Evolutionary conservation across 30 jellyfish, hydroid and myxozoan genomes (phyloP).

Genomic region (Catostylus mosaicus): DNA sequence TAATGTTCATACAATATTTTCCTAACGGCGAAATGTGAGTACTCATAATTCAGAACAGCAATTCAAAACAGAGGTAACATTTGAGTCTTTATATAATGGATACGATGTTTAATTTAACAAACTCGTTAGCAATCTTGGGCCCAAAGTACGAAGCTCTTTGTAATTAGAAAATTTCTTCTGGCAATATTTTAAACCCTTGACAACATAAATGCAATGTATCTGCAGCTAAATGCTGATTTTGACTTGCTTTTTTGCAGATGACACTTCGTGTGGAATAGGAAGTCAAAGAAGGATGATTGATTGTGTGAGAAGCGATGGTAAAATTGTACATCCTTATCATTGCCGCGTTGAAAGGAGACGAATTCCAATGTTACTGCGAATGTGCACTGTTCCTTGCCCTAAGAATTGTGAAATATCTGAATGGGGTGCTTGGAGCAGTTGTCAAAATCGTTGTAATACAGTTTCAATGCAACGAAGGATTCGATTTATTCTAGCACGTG

Average conservation of each 20-base stretch:
- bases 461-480: constrained; percentile 50
- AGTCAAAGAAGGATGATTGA: constrained; percentile 62
- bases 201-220: too few species aligned
- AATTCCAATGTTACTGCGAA: constrained; percentile 42
- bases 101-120: too few species aligned
- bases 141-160: too few species aligned
- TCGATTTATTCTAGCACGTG: constrained; percentile 49
- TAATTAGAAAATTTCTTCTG: too few species aligned
- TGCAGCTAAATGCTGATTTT: too few species aligned
- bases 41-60: too few species aligned
- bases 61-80: too few species aligned
- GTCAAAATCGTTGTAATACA: constrained; percentile 55
- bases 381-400: constrained; percentile 72
- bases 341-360: constrained; percentile 65
- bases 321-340: constrained; percentile 50
- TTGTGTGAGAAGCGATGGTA: constrained; percentile 68
- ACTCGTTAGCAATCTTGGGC: too few species aligned
- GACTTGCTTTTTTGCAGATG: constrained; percentile 35
- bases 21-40: too few species aligned
- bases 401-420: constrained; percentile 71
- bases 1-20: too few species aligned
- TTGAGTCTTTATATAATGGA: too few species aligned
- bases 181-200: too few species aligned
- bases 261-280: constrained; percentile 68
- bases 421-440: constrained; percentile 70